phyloP scores from a whole-genome alignment of 1,140 invertebrate genomes.

The Littorina saxatilis region DNA sequence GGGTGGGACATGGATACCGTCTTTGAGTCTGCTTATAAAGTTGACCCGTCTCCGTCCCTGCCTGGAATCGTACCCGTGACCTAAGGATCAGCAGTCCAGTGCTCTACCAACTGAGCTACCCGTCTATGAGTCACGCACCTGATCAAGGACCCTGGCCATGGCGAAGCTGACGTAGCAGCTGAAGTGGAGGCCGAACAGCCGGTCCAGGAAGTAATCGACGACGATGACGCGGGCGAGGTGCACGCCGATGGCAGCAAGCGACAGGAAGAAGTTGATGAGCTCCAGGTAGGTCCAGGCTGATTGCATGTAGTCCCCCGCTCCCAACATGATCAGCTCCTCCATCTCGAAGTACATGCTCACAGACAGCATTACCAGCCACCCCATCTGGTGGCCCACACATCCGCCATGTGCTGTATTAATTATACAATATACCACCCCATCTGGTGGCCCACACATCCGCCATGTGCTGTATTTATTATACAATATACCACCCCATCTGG shows the following conservation, averaged over 20 bases:
- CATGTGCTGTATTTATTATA: too few relatives aligned
- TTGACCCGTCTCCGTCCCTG: too few relatives aligned
- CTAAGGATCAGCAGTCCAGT: too few relatives aligned
- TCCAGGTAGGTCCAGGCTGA: constrained; percentile 7
- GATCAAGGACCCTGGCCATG: neutral
- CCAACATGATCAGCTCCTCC: neutral
- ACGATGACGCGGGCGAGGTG: neutral
- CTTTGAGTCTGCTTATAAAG: too few relatives aligned
- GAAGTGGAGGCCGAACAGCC: neutral
- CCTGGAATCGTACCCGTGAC: too few relatives aligned
- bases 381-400: neutral
- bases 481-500: too few relatives aligned
- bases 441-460: neutral
- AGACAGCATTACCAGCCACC: constrained; percentile 5
- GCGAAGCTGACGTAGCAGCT: constrained; percentile 2
- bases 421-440: neutral
- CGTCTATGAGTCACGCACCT: too few relatives aligned
- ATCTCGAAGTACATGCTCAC: constrained; percentile 4
- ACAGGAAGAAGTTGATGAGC: constrained; percentile 15
- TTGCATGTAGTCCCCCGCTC: neutral
- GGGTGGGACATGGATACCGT: too few relatives aligned
- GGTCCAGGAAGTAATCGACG: neutral
- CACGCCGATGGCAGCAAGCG: neutral
- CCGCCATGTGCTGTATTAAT: neutral
- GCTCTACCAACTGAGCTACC: too few relatives aligned